Evolutionary conservation across 2,113 vertebrate species (phyloP), one percentile per base, ranked within the genome.

Genomic region (Podocnemis expansa): DNA sequence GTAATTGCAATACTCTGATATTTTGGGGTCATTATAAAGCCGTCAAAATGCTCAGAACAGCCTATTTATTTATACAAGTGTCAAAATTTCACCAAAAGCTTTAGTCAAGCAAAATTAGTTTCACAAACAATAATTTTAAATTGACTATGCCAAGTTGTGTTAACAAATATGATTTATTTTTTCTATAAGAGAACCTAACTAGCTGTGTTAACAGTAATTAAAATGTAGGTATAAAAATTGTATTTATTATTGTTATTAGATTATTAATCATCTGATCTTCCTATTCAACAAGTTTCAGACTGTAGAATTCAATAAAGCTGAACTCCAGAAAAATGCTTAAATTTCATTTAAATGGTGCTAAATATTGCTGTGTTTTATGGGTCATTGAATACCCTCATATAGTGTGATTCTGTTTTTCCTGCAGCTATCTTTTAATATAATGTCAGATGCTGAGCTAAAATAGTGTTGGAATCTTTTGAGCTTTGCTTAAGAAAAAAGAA

Each of bases 91-190:
- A 25, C 49, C 89, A 52, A 87, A 94, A 93, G 55, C 49, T 93
- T 96, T 93, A 96, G 73, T 89, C 83, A 96, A 82, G 76, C 79
- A 95, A 93, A 96, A 96, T 91, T 91, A 96, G 12, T 87, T 55
- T 79, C 96, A 70, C 45, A 94, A 93, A 93, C 92, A 88, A 60
- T 45, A 80, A 60, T 45, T 79, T 91, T 88, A 93, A 95, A 96
- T 95, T 93, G 76, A 80, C 54, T 84, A 38, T 84, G 91, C 87
- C 43, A 93, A 86, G 55, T 92, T 97, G 47, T 94, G 80, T 94
- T 95, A 97, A 85, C 70, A 45, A 91, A 16, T 21, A 52, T 90
- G 84, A 95, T 93, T 76, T 88, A 70, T 93, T 95, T 76, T 95
- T 93, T 87, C 38, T 83, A 78, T 93, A 93, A 73, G 67, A 93